These are phyloP conservation scores for Azemiops feae DNA, from an alignment of 2,113 vertebrate species.

Conservation along the genomic window DNA sequence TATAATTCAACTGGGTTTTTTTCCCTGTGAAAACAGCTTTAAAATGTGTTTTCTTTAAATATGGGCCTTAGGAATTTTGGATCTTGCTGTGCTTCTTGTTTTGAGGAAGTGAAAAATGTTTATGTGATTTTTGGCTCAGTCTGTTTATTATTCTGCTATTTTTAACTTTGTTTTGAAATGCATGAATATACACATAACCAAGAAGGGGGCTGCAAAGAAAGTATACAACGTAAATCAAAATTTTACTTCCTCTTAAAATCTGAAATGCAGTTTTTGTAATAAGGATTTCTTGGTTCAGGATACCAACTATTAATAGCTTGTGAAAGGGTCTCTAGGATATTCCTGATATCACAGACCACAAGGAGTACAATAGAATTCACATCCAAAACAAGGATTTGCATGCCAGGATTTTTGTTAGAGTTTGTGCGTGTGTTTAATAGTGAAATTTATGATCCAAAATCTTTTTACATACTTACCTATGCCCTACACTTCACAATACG, in stretches of 20 bases:
- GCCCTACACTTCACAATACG: conserved; percentile 27
- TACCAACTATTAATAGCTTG: background rate
- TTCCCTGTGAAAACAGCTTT: background rate
- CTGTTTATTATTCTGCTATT: background rate
- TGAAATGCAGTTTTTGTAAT: background rate
- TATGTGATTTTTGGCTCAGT: background rate
- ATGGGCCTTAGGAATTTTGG: background rate
- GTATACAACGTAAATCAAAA: background rate
- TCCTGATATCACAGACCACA: background rate
- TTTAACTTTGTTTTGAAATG: background rate
- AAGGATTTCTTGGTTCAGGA: background rate
- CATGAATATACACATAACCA: background rate
- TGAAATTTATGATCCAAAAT: background rate
- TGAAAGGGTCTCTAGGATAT: background rate
- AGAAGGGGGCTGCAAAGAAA: background rate
- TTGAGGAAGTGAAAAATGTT: background rate
- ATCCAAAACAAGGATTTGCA: background rate
- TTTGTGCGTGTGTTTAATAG: background rate
- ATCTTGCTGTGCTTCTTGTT: background rate
- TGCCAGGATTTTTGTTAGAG: background rate
- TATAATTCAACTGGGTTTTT: background rate
- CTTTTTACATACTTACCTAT: background rate
- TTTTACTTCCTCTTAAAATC: background rate
- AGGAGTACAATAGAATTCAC: background rate
- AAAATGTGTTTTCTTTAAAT: background rate